Percentiles rank a stretch among this genome's conserved stretches.
Conservation (phyloP, 2,888 invertebrate species). For the Lordiphosa fenestrarum region DNA sequence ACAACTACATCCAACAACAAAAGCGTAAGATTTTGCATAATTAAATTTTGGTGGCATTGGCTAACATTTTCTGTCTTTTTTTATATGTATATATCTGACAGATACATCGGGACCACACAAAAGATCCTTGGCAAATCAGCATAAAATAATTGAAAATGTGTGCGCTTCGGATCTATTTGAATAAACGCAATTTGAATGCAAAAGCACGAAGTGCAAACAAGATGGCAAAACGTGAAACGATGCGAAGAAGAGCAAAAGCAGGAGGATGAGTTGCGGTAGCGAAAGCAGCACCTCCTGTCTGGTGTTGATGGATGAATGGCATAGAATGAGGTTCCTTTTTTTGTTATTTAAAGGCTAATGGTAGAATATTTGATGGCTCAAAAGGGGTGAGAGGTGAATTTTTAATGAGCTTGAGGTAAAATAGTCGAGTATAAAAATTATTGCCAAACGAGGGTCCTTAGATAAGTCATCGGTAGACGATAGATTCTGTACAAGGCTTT, state of each 20-base stretch:
- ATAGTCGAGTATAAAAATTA: neutral
- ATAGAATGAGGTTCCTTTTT: constrained; percentile 35
- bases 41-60: constrained; percentile 55
- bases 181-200: constrained; percentile 72
- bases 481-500: too few species aligned
- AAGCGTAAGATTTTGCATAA: constrained; percentile 62
- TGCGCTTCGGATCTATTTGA: constrained; percentile 64
- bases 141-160: constrained; percentile 72
- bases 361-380: constrained; percentile 1
- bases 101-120: constrained; percentile 54
- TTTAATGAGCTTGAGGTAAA: constrained; percentile 12
- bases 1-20: constrained; percentile 27
- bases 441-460: too few species aligned
- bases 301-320: constrained; percentile 49
- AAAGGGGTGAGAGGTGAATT: neutral
- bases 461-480: too few species aligned
- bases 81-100: constrained; percentile 28
- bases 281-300: constrained; percentile 39
- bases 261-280: constrained; percentile 15
- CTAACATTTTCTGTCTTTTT: constrained; percentile 25
- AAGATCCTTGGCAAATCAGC: constrained; percentile 62
- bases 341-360: constrained; percentile 5
- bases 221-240: constrained; percentile 44
- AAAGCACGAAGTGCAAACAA: constrained; percentile 72
- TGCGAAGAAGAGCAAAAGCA: constrained; percentile 20